Conservation (phyloP, 30 jellyfish, hydroid and myxozoan species). For the Turritopsis dohrnii region DNA sequence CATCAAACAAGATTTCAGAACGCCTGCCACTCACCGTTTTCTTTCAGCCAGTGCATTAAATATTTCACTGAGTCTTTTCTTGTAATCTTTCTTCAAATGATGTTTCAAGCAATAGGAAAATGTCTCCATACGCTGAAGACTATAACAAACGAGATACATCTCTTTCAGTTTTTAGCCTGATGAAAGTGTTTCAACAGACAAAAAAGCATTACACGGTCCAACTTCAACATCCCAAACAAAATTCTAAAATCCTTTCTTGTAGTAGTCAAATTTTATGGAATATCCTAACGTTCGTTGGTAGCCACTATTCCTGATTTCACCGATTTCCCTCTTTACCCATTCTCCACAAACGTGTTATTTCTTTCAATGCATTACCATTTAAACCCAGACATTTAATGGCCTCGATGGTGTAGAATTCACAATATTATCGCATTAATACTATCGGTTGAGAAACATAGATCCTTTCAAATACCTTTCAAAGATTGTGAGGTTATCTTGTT, state of each 20-base stretch:
- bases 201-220: no score
- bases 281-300: no score
- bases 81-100: constrained; percentile 51
- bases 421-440: neutral
- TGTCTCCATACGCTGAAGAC: constrained; percentile 82
- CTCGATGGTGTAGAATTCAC: neutral
- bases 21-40: constrained; percentile 39
- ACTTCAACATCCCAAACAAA: no score
- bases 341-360: no score
- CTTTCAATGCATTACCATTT: no score
- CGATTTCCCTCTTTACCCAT: no score
- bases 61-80: constrained; percentile 30
- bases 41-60: constrained; percentile 49
- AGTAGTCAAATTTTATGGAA: no score
- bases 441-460: neutral
- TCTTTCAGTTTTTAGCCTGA: no score
- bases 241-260: no score
- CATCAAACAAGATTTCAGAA: no score
- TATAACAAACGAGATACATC: constrained; percentile 3
- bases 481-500: neutral
- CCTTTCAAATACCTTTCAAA: constrained; percentile 20
- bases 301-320: no score
- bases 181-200: no score
- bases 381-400: neutral
- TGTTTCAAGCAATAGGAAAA: constrained; percentile 73